Evolutionary conservation across 2,888 invertebrate genomes (phyloP).

Genomic region (Athalia cordata): DNA sequence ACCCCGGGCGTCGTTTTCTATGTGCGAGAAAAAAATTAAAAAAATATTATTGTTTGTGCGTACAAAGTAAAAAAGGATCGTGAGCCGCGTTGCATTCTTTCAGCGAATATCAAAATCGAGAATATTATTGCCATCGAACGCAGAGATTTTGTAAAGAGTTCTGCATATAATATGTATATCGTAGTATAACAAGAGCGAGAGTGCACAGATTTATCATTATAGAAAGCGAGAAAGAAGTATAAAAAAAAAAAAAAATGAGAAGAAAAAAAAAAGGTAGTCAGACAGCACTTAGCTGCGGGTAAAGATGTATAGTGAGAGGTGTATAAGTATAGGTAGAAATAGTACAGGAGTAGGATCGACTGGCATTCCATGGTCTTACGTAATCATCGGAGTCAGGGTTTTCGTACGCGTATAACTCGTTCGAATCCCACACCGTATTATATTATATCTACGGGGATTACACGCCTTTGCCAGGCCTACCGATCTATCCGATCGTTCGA

Average conservation of each 20-base stretch:
- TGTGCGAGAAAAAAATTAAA: too few species aligned
- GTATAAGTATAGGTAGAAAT: neutral
- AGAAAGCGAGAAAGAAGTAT: slow-evolving; percentile 26
- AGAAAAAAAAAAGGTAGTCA: slow-evolving; percentile 19
- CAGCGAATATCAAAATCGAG: too few species aligned
- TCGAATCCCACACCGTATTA: slow-evolving; percentile 21
- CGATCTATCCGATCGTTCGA: too few species aligned
- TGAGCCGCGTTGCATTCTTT: too few species aligned
- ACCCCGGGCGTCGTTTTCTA: too few species aligned
- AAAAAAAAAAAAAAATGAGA: neutral
- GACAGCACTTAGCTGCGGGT: neutral
- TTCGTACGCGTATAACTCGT: slow-evolving; percentile 18
- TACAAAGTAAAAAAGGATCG: too few species aligned
- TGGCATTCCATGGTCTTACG: slow-evolving; percentile 29
- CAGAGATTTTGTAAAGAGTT: too few species aligned
- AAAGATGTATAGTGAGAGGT: neutral
- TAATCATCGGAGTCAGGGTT: slow-evolving; percentile 10
- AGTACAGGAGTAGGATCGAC: slow-evolving; percentile 7
- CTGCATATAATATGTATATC: too few species aligned
- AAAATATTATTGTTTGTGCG: too few species aligned
- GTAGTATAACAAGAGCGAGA: neutral
- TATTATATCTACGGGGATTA: neutral
- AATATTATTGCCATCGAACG: too few species aligned
- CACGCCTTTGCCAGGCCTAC: neutral
- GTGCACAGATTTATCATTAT: slow-evolving; percentile 3